Conservation (phyloP, 2,888 invertebrate genomes). For the Harpalus rubripes region DNA sequence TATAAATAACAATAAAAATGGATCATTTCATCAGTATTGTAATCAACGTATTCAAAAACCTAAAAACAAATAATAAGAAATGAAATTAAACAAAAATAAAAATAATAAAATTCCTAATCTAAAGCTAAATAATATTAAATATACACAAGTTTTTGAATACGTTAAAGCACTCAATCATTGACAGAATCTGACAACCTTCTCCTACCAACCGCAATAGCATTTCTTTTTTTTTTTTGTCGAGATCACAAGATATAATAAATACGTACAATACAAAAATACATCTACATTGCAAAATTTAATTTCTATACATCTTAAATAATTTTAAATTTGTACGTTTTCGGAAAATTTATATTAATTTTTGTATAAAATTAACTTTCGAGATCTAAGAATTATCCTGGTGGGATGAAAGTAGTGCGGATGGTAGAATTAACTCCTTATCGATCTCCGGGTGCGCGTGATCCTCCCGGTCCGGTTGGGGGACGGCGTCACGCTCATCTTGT, state of each 20-base stretch:
- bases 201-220: constrained; percentile 54
- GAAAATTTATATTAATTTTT: constrained; percentile 59
- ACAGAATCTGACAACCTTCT: constrained; percentile 14
- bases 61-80: constrained; percentile 5
- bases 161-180: not conserved
- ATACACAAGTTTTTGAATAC: constrained; percentile 54
- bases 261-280: constrained; percentile 60
- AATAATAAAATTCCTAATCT: constrained; percentile 43
- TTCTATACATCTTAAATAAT: constrained; percentile 62
- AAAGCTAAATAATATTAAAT: constrained; percentile 33
- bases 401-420: not conserved
- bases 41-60: constrained; percentile 56
- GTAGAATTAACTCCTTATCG: constrained; percentile 56
- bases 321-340: constrained; percentile 61
- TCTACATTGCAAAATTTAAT: constrained; percentile 59
- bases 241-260: constrained; percentile 65
- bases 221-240: constrained; percentile 55
- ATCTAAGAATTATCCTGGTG: constrained; percentile 49
- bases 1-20: constrained; percentile 45
- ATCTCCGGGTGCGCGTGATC: constrained; percentile 45
- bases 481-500: constrained; percentile 57
- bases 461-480: constrained; percentile 57
- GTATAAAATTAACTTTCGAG: constrained; percentile 35
- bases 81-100: constrained; percentile 33
- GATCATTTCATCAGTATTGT: constrained; percentile 44